Conservation (phyloP, 2,113 vertebrate species). For the Grus americana region DNA sequence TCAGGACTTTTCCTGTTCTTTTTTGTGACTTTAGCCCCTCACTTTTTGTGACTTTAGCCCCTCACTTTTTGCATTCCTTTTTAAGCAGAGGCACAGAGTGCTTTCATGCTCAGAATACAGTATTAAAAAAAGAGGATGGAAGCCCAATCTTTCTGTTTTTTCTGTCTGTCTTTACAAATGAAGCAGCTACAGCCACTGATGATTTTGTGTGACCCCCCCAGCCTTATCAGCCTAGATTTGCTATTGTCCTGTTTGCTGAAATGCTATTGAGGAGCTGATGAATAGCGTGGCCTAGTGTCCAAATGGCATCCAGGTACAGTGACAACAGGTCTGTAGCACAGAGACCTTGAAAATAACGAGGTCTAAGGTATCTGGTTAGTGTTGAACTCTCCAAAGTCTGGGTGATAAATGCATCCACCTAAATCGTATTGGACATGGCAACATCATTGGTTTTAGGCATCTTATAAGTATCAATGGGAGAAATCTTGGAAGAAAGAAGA, state of each 20-base stretch:
- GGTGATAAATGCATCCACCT: background rate
- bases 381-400: background rate
- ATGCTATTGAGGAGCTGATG: background rate
- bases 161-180: background rate
- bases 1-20: background rate
- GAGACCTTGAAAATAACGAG: background rate
- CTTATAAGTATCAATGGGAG: background rate
- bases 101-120: background rate
- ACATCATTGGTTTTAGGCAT: background rate
- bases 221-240: background rate
- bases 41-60: background rate
- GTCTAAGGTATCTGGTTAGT: background rate
- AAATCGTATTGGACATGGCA: background rate
- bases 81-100: background rate
- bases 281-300: background rate
- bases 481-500: background rate
- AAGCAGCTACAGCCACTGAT: background rate
- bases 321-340: background rate
- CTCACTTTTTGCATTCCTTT: background rate
- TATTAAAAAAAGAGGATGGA: too few relatives aligned
- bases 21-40: background rate
- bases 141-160: background rate
- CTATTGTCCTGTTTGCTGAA: background rate
- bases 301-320: background rate
- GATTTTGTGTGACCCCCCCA: background rate